phyloP scores from a whole-genome alignment of 2,113 vertebrate genomes.

The Baryphthengus martii region DNA sequence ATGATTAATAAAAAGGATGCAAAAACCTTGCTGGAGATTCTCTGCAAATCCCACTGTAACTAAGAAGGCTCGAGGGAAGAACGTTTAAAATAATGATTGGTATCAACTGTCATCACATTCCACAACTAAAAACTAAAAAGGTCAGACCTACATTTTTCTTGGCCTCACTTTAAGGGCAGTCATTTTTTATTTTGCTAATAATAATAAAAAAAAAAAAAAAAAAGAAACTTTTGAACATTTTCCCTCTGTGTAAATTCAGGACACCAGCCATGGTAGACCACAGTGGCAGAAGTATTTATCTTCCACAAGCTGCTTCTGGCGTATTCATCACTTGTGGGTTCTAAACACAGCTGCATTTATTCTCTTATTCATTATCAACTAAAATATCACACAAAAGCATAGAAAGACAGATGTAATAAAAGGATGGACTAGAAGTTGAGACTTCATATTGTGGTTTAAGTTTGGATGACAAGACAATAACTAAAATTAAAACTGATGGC shows the following conservation, averaged over 20 bases:
- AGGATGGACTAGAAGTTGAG: constrained; percentile 48
- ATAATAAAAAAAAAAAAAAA: not conserved
- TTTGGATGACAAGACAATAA: constrained; percentile 30
- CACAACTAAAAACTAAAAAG: constrained; percentile 65
- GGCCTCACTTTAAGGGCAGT: constrained; percentile 66
- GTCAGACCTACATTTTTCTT: constrained; percentile 67
- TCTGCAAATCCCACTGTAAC: constrained; percentile 43
- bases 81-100: constrained; percentile 64
- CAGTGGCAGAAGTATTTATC: constrained; percentile 71
- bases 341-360: constrained; percentile 55
- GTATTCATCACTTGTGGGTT: constrained; percentile 20
- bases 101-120: constrained; percentile 72
- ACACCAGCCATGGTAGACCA: constrained; percentile 68
- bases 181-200: constrained; percentile 73
- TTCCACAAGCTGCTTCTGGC: constrained; percentile 67
- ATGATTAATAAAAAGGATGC: constrained; percentile 13
- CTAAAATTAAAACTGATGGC: constrained; percentile 19
- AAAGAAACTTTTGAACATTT: constrained; percentile 64
- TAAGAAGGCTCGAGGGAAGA: constrained; percentile 63
- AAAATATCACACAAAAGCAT: constrained; percentile 33
- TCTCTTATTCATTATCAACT: constrained; percentile 65
- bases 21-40: constrained; percentile 12
- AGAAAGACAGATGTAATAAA: constrained; percentile 41
- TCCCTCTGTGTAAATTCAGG: constrained; percentile 64
- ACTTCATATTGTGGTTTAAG: constrained; percentile 36